Conservation (phyloP, 1,140 invertebrate genomes). For the Hermetia illucens region DNA sequence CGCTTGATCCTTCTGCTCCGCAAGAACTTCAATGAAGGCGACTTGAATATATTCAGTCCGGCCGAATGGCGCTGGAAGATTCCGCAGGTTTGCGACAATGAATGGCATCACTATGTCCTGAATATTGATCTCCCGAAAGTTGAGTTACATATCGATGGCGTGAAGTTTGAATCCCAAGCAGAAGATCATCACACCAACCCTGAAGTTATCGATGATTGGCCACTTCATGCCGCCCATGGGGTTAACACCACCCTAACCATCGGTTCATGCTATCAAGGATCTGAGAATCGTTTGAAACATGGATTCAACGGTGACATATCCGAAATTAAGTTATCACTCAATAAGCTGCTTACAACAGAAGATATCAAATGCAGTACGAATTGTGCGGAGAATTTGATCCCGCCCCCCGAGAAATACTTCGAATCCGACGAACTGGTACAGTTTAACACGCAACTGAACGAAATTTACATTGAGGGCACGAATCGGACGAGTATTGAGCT, state of each 20-base stretch:
- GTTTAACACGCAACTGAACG: conserved; percentile 53
- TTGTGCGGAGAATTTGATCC: conserved; percentile 25
- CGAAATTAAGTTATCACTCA: conserved; percentile 19
- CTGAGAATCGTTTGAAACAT: conserved; percentile 26
- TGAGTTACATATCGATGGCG: conserved; percentile 79
- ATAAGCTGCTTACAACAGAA: conserved; percentile 13
- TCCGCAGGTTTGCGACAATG: conserved; percentile 84
- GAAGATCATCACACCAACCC: conserved; percentile 52
- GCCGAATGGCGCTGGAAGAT: conserved; percentile 97
- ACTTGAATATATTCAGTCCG: conserved; percentile 89
- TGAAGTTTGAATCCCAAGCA: conserved; percentile 58
- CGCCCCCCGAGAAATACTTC: conserved; percentile 12
- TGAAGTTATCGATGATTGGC: conserved; percentile 98
- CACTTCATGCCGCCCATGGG: conserved; percentile 87
- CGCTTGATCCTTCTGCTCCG: conserved; percentile 84
- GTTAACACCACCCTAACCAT: conserved; percentile 88
- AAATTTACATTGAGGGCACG: conserved; percentile 81
- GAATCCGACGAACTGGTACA: conserved; percentile 14
- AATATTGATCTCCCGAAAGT: conserved; percentile 84
- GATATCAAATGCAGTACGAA: conserved; percentile 25
- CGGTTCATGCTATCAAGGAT: conserved; percentile 95
- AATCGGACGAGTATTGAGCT: conserved; percentile 81
- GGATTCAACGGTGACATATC: conserved; percentile 29
- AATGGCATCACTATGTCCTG: conserved; percentile 97
- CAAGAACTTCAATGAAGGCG: conserved; percentile 81